Evolutionary conservation across 2,113 vertebrate species (phyloP), one percentile per base, ranked within the genome.

Genomic region (Tursiops truncatus): DNA sequence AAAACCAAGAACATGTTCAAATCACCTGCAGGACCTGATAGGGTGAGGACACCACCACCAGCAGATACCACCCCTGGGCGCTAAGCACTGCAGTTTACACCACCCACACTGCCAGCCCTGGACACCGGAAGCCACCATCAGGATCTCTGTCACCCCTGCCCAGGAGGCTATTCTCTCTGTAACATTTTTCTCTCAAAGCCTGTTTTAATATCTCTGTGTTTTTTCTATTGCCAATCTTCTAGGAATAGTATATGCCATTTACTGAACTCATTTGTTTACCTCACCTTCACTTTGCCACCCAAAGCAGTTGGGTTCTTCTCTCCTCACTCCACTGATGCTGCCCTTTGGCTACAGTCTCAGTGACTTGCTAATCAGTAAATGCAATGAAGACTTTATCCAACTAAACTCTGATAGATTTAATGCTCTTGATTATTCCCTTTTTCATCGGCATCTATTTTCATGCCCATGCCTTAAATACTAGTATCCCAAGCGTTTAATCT

Each of bases 311-410:
- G 28, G 20, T 58, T 8, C n/a, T 94, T 94, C 53, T 67, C 12
- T 47, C 18, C 68, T 36, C 28, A 38, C 8, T 86, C 36, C 17
- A 58, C 12, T 23, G 20, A 38, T 47, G n/a, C 38, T 89, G 36
- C 28, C 11, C 62, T 73, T 68, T 47, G 85, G 60, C 7, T 56
- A n/a, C 31, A 17, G 82, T 62, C n/a, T 68, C 26, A 31, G 47
- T 56, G 85, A 73, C 8, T 67, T 87, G 87, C 79, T 84, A 76
- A 50, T 50, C 79, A 41, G 58, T 71, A 84, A 94, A 86, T 56
- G 14, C 20, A 73, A 5, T 25, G 63, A 70, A 77, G 15, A 41
- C 81, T 79, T 95, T 44, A 58, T 74, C 28, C 81, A 84, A 44
- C 62, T 94, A 88, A 89, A 82, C 65, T 56, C 20, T 73, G 50